Conservation (phyloP, 2,797 vertebrate species). For the Propithecus perrieri region DNA sequence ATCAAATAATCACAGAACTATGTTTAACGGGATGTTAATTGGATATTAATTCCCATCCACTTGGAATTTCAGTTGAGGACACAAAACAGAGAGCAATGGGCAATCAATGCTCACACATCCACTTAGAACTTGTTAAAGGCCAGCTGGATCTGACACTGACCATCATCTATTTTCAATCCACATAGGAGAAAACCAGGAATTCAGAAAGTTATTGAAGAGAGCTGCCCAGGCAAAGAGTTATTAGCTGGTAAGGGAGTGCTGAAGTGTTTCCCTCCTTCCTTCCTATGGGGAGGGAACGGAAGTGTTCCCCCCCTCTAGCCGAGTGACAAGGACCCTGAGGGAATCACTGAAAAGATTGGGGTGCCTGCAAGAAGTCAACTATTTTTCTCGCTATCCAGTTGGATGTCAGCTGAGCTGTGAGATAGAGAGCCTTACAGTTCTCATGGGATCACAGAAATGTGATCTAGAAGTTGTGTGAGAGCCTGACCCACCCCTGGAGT, state of each 20-base stretch:
- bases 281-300: neutral
- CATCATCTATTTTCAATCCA: neutral
- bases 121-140: neutral
- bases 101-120: neutral
- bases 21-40: neutral
- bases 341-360: neutral
- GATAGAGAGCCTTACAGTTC: neutral
- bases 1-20: neutral
- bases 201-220: neutral
- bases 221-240: neutral
- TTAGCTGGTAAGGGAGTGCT: neutral
- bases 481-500: neutral
- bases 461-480: neutral
- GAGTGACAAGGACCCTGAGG: too few relatives aligned
- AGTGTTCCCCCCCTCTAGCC: neutral
- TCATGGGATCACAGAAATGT: neutral
- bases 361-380: neutral
- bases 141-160: neutral
- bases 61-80: neutral
- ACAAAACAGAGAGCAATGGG: neutral
- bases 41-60: neutral
- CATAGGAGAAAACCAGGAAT: neutral
- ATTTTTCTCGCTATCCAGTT: neutral
- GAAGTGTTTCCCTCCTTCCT: neutral
- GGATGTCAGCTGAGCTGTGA: neutral